Base-by-base conservation (phyloP, 2,113 vertebrate species). In the Paramisgurnus dabryanus region DNA sequence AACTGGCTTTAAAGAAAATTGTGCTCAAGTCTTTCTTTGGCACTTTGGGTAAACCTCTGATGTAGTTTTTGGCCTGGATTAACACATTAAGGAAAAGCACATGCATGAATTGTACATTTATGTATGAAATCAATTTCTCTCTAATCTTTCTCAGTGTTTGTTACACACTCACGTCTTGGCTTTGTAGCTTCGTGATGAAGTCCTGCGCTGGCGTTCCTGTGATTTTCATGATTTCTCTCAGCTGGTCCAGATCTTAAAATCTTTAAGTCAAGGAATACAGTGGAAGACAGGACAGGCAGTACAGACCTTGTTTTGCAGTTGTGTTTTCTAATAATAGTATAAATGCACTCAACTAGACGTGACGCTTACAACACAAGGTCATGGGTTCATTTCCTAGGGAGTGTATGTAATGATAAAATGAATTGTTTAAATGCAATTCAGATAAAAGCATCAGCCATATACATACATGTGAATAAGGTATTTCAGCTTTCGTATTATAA, bases 201-300 rank as follows among this genome's bases (percentile, higher is more conserved):
- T 98, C 97, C 7, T 92, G 93, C 4, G 94, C 88, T 8, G 98
- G 98, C 0, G 97, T 99, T 84, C 98, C 98, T 0, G 96, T 97
- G 87, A 97, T 85, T 90, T 99, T 99, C 97, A 98, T 96, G 89
- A 98, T 99, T 92, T 99, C 96, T 74, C 93, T 96, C 84, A 99
- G 93, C 72, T 99, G 98, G 89, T 98, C 96, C 77, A 99, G 85
- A 89, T 99, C 98, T 99, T 86, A 71, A 81, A 87, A 66, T 66
- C 71, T 86, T 85, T 64, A 90, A 34, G 27, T 90, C 83, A 94
- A 93, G 84, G n/a, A 76, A 18, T 53, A 34, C 6, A 67, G 4
- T 58, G 15, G 50, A 7, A 63, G 3, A 69, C 64, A 66, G 5
- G n/a, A 17, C 12, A 74, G 22, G 27, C 11, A 55, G 34, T 45